A percentile compares a stretch with the other conserved stretches of the same genome.
Conservation (phyloP, 1,140 invertebrate genomes). For the Polyergus mexicanus region DNA sequence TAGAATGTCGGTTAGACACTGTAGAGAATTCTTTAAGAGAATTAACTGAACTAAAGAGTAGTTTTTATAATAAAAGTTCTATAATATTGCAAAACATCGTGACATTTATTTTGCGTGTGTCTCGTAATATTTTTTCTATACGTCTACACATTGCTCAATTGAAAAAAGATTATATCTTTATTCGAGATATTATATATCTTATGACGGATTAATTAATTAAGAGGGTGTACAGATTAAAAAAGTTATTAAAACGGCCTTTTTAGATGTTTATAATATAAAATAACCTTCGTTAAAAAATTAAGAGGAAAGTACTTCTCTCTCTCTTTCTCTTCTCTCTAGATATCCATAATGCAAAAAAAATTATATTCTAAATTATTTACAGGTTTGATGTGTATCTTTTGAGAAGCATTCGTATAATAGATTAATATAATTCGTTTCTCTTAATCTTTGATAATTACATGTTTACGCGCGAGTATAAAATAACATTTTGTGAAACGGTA, state of each 20-base stretch:
- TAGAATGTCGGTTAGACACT: not conserved
- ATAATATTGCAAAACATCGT: not conserved
- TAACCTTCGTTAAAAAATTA: not conserved
- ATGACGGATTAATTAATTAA: not conserved
- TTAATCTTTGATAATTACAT: not conserved
- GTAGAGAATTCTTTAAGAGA: not conserved
- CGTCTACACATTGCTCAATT: not conserved
- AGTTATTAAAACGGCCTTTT: not conserved
- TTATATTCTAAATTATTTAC: not conserved
- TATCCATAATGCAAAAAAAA: not conserved
- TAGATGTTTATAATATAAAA: not conserved
- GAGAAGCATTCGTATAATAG: not conserved
- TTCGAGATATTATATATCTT: not conserved
- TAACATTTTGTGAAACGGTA: constrained; percentile 21
- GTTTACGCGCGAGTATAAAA: not conserved
- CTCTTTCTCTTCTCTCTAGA: not conserved
- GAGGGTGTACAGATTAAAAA: not conserved
- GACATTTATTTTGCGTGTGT: not conserved
- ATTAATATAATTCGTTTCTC: not conserved
- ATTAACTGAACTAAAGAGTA: constrained; percentile 14
- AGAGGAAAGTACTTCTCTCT: not conserved
- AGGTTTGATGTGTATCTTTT: not conserved
- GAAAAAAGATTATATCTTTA: constrained; percentile 1
- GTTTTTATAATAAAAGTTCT: not conserved
- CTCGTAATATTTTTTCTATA: too few relatives aligned